These are phyloP conservation scores for Blastobasis adustella DNA, from an alignment of 2,888 invertebrate species.

Conservation along the genomic window DNA sequence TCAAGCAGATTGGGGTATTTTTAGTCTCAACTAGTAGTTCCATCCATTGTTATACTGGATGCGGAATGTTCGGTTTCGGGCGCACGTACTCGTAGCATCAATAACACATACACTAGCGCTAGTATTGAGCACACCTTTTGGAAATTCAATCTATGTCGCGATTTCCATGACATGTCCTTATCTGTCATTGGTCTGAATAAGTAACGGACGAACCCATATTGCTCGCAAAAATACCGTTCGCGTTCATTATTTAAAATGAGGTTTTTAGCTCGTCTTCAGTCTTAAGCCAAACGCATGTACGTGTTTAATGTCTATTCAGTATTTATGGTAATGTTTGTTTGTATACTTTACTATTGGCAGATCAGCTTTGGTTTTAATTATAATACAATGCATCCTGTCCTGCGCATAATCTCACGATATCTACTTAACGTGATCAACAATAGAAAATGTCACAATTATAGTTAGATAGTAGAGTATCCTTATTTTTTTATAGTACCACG, in stretches of 20 bases:
- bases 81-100: no score
- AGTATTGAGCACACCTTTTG: constrained; percentile 25
- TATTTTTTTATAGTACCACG: no score
- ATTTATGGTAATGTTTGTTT: neutral
- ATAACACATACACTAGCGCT: no score
- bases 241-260: constrained; percentile 52
- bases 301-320: neutral
- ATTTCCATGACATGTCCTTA: constrained; percentile 55
- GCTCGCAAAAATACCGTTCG: constrained; percentile 54
- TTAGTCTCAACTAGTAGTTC: neutral
- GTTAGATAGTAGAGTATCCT: no score
- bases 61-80: neutral
- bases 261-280: constrained; percentile 42
- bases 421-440: no score
- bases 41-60: constrained; percentile 1
- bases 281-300: neutral
- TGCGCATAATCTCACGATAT: no score
- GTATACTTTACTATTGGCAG: constrained; percentile 1
- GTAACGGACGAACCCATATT: constrained; percentile 57
- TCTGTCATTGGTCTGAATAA: constrained; percentile 49
- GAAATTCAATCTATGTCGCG: constrained; percentile 47
- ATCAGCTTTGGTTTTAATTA: no score
- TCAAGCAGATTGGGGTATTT: constrained; percentile 3
- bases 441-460: no score
- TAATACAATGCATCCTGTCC: no score